A percentile compares a stretch with the other conserved stretches of the same genome.
These are phyloP conservation scores for Epinephelus malabaricus DNA, from an alignment of 2,797 vertebrate genomes.

Conservation along the genomic window DNA sequence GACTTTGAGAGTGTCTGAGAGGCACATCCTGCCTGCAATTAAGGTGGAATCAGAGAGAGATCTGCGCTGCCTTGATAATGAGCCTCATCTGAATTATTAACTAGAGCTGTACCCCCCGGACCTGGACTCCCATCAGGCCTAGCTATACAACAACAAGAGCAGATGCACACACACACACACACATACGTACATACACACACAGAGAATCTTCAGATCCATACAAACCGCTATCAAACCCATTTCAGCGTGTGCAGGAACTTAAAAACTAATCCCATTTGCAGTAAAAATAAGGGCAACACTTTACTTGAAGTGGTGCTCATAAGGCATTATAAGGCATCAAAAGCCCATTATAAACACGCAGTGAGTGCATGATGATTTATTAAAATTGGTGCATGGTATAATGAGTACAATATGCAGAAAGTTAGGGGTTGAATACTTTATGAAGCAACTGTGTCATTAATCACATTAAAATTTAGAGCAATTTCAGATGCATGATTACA, in stretches of 20 bases:
- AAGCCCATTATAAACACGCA: conserved; percentile 70
- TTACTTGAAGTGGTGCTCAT: conserved; percentile 70
- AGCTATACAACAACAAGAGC: conserved; percentile 68
- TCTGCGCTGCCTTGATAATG: conserved; percentile 91
- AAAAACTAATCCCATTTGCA: conserved; percentile 71
- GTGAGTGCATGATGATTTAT: conserved; percentile 74
- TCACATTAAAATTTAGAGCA: conserved; percentile 70
- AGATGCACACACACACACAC: conserved; percentile 46
- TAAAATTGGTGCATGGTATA: conserved; percentile 68
- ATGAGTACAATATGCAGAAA: conserved; percentile 74
- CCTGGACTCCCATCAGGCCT: conserved; percentile 82
- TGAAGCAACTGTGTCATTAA: conserved; percentile 71
- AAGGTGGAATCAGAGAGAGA: conserved; percentile 91
- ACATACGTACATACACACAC: conserved; percentile 45
- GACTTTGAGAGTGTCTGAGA: conserved; percentile 83
- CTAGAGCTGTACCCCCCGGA: conserved; percentile 88
- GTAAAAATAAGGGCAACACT: conserved; percentile 68
- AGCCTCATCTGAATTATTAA: conserved; percentile 92
- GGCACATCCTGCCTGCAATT: conserved; percentile 89
- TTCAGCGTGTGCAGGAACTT: conserved; percentile 61
- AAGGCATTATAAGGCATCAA: conserved; percentile 67
- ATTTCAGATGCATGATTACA: conserved; percentile 69
- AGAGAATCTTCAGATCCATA: conserved; percentile 58
- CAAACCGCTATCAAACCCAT: conserved; percentile 69
- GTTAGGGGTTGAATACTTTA: conserved; percentile 72